Percentiles rank a stretch among this genome's conserved stretches.
phyloP scores from a whole-genome alignment of 2,113 vertebrate species.

The Arenaria interpres region DNA sequence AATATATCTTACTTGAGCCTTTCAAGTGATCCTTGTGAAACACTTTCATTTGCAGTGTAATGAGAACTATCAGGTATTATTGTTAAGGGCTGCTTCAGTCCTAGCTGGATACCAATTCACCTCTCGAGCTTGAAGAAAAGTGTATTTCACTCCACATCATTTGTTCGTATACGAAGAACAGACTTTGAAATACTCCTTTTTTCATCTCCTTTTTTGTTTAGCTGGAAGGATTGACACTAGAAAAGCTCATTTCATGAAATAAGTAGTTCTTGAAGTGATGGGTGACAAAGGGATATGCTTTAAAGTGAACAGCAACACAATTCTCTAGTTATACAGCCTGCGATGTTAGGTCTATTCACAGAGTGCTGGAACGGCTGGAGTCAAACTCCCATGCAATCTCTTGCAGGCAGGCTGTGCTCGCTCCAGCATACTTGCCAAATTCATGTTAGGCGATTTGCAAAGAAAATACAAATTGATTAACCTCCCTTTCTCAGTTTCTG shows the following conservation, averaged over 20 bases:
- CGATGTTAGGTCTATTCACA: slow-evolving; percentile 5
- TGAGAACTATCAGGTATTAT: slow-evolving; percentile 66
- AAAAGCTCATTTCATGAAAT: slow-evolving; percentile 59
- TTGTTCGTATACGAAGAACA: slow-evolving; percentile 50
- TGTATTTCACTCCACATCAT: slow-evolving; percentile 37
- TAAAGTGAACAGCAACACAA: slow-evolving; percentile 53
- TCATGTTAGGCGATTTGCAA: not conserved
- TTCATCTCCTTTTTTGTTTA: slow-evolving; percentile 53
- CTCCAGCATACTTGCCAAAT: not conserved
- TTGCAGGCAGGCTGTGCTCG: slow-evolving; percentile 5
- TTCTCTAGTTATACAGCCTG: slow-evolving; percentile 21
- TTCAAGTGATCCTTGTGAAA: slow-evolving; percentile 65
- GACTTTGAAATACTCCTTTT: slow-evolving; percentile 54
- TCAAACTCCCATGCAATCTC: slow-evolving; percentile 61
- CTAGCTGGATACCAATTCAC: slow-evolving; percentile 68
- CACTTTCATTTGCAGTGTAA: slow-evolving; percentile 61
- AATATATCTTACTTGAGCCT: slow-evolving; percentile 58
- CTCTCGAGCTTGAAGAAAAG: slow-evolving; percentile 21
- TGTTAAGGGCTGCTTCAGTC: slow-evolving; percentile 60
- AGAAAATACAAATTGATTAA: not conserved
- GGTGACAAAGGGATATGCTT: slow-evolving; percentile 46
- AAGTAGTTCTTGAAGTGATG: slow-evolving; percentile 52
- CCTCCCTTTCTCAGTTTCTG: not conserved
- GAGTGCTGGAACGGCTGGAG: slow-evolving; percentile 27
- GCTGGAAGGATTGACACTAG: slow-evolving; percentile 41